phyloP scores from a whole-genome alignment of 2,888 invertebrate genomes.

The Zootermopsis nevadensis region DNA sequence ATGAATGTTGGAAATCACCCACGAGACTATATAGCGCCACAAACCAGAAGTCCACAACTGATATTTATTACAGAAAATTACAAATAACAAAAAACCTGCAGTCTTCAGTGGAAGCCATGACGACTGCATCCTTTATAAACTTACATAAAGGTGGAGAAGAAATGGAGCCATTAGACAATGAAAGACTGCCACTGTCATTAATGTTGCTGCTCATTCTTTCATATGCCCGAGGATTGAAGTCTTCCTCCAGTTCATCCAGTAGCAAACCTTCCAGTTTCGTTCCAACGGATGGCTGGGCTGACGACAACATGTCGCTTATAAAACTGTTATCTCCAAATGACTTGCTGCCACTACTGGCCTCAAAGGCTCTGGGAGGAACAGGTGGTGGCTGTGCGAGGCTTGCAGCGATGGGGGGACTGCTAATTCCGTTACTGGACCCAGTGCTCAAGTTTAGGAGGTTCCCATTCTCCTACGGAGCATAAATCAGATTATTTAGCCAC shows the following conservation, averaged over 20 bases:
- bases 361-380: conserved; percentile 65
- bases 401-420: conserved; percentile 50
- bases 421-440: conserved; percentile 48
- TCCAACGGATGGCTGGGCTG: conserved; percentile 73
- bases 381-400: conserved; percentile 60
- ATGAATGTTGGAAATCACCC: no score
- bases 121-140: conserved; percentile 58
- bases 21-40: no score
- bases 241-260: conserved; percentile 84
- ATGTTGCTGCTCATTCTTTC: conserved; percentile 66
- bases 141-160: conserved; percentile 77
- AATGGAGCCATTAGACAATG: conserved; percentile 59
- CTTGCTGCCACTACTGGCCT: conserved; percentile 53
- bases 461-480: conserved; percentile 47
- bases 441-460: conserved; percentile 55
- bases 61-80: no score
- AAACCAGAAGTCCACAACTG: no score
- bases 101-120: no score
- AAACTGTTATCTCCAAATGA: conserved; percentile 51
- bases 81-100: no score
- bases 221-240: conserved; percentile 90
- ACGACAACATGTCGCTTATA: conserved; percentile 45
- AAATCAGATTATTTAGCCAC: no score
- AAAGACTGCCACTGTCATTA: conserved; percentile 59
- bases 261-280: conserved; percentile 82